These are phyloP conservation scores for Paraescarpia echinospica DNA, from an alignment of 1,140 invertebrate species.

Conservation along the genomic window DNA sequence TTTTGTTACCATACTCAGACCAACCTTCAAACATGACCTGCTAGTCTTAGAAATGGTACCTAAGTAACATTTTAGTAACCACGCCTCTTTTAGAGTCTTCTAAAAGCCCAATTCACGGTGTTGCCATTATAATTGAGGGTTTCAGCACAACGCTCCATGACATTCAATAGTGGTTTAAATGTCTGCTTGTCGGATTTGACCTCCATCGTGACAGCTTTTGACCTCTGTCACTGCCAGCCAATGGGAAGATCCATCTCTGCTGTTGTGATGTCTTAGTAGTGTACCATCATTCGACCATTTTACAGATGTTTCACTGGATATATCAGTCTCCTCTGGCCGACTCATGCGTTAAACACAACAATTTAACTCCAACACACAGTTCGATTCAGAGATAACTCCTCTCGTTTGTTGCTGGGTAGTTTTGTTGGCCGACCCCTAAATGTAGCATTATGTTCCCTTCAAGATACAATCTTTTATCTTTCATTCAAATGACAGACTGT, in stretches of 20 bases:
- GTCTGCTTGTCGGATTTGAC: background rate
- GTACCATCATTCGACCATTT: background rate
- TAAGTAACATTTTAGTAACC: background rate
- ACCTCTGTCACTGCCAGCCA: background rate
- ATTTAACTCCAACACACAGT: background rate
- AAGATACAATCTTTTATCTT: background rate
- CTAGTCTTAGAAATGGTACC: background rate
- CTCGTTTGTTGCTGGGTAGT: background rate
- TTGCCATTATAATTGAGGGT: background rate
- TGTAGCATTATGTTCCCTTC: background rate
- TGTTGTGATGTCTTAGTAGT: background rate
- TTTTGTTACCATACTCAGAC: background rate
- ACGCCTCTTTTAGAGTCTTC: background rate
- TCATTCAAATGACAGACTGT: background rate
- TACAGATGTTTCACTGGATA: background rate
- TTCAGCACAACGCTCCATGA: background rate
- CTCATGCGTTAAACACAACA: background rate
- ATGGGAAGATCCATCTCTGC: background rate
- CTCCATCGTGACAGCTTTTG: background rate
- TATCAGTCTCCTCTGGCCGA: background rate
- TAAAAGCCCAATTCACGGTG: background rate
- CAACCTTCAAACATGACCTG: background rate
- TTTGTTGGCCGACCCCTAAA: background rate
- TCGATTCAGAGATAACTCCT: background rate
- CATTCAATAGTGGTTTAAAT: background rate